Evolutionary conservation across 2,797 vertebrate genomes (phyloP).

Genomic region (Hippopotamyrus pictus): DNA sequence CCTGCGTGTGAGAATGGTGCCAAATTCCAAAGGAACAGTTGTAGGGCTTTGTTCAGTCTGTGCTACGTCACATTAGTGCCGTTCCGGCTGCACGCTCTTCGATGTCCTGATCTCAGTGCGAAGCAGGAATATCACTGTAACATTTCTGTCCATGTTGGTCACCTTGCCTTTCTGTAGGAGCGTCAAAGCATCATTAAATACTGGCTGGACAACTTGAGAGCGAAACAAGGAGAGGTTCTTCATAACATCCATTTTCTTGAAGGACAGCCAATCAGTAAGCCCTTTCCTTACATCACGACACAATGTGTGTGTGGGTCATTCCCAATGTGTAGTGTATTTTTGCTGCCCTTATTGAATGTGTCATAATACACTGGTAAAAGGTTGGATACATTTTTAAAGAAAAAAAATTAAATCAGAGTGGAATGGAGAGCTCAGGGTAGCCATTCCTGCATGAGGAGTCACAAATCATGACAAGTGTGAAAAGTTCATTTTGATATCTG

Average conservation of each 20-base stretch:
- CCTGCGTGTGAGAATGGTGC: neutral
- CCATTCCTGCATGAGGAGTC: neutral
- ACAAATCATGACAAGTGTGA: neutral
- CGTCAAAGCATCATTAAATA: slow-evolving; percentile 91
- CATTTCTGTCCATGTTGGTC: neutral
- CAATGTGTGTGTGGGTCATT: neutral
- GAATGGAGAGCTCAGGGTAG: neutral
- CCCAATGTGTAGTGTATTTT: neutral
- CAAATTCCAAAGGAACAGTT: neutral
- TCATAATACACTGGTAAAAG: neutral
- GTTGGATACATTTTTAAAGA: neutral
- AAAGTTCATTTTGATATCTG: neutral
- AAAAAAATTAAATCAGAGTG: neutral
- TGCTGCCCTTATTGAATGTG: neutral
- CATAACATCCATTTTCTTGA: slow-evolving; percentile 92
- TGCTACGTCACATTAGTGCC: neutral
- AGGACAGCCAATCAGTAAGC: slow-evolving; percentile 87
- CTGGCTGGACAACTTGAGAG: slow-evolving; percentile 92
- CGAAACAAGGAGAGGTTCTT: slow-evolving; percentile 86
- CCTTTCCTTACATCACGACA: neutral
- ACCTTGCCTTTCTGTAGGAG: slow-evolving; percentile 62
- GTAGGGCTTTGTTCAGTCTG: neutral
- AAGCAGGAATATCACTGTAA: neutral
- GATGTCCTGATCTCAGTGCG: neutral
- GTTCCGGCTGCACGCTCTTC: neutral